These are phyloP conservation scores for Cremastobaeus sp. DNA, from an alignment of 2,888 invertebrate species.

Conservation along the genomic window DNA sequence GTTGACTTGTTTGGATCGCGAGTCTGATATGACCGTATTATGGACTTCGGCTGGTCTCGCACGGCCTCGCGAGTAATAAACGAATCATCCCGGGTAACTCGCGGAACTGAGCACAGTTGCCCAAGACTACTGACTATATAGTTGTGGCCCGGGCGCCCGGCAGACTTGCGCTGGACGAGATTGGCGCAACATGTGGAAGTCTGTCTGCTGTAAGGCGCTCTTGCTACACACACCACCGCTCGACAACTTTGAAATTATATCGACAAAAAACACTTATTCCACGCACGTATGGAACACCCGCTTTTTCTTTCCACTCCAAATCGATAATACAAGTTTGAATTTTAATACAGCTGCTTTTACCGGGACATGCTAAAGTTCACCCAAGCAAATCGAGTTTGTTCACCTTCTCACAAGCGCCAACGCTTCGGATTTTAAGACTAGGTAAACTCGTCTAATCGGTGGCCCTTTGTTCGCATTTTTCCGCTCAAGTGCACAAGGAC, in stretches of 20 bases:
- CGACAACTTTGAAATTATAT: constrained; percentile 47
- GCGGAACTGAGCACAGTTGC: constrained; percentile 59
- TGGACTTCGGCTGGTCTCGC: constrained; percentile 4
- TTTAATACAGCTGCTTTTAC: constrained; percentile 36
- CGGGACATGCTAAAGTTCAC: constrained; percentile 20
- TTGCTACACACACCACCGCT: constrained; percentile 55
- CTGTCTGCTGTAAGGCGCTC: constrained; percentile 65
- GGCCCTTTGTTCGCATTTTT: no score
- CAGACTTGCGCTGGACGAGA: constrained; percentile 76
- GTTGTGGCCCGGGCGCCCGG: constrained; percentile 75
- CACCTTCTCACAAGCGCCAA: constrained; percentile 12
- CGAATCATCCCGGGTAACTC: constrained; percentile 59
- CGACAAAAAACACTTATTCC: constrained; percentile 50
- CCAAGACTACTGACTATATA: constrained; percentile 57
- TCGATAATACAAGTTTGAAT: constrained; percentile 47
- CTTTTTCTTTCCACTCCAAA: constrained; percentile 37
- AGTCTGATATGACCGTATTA: neutral
- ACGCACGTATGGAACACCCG: constrained; percentile 36
- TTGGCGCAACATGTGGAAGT: constrained; percentile 77
- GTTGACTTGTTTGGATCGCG: neutral
- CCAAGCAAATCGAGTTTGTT: neutral
- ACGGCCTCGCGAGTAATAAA: constrained; percentile 42
- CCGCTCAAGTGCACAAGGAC: no score
- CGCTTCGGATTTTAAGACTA: no score
- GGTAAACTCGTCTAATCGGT: no score